Percentiles rank a stretch among this genome's conserved stretches.
These are phyloP conservation scores for Macaca fascicularis DNA, from an alignment of 2,113 vertebrate genomes.

Conservation along the genomic window DNA sequence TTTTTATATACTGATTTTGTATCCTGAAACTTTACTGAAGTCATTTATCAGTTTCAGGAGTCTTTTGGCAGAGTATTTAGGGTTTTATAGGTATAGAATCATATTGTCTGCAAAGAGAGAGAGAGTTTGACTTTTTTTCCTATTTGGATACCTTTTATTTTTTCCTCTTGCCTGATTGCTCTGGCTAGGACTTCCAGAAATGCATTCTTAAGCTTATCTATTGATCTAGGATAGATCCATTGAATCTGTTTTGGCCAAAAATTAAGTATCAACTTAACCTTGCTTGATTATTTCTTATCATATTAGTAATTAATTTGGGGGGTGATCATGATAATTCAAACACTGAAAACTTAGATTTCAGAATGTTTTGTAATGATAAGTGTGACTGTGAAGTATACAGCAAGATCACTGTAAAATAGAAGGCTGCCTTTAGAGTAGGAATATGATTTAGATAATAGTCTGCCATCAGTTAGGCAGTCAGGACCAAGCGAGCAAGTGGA, in stretches of 20 bases:
- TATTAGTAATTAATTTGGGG: not conserved
- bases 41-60: no score
- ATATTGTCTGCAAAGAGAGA: no score
- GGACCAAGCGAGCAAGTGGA: not conserved
- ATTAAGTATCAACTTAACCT: not conserved
- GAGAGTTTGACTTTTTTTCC: no score
- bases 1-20: no score
- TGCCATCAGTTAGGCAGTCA: not conserved
- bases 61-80: no score
- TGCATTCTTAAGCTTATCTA: not conserved
- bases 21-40: no score
- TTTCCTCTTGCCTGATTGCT: no score
- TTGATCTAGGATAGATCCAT: not conserved
- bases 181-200: no score
- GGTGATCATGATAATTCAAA: not conserved
- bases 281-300: not conserved
- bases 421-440: not conserved
- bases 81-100: no score
- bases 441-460: not conserved
- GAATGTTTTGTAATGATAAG: not conserved
- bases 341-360: not conserved
- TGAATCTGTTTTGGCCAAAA: not conserved
- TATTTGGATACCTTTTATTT: no score
- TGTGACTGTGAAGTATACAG: not conserved
- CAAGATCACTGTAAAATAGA: not conserved